A percentile compares a stretch with the other conserved stretches of the same genome.
phyloP scores from a whole-genome alignment of 2,113 vertebrate species.

The Epinephelus moara region DNA sequence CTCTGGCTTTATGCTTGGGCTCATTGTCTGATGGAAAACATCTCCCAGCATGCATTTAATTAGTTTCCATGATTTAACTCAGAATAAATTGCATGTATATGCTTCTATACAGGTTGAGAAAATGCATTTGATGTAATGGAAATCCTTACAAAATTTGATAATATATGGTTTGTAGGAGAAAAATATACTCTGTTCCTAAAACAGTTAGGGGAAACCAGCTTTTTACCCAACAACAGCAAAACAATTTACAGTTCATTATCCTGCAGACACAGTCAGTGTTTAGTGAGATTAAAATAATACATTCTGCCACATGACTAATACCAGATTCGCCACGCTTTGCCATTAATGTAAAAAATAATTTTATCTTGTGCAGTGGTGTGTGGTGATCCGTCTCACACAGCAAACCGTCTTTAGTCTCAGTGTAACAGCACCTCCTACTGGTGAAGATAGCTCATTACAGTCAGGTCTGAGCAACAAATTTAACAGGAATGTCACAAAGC shows the following conservation, averaged over 20 bases:
- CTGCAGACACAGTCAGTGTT: neutral
- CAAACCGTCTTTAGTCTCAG: neutral
- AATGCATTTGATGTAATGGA: neutral
- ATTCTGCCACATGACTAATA: neutral
- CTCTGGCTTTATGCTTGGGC: too few relatives aligned
- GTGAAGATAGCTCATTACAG: neutral
- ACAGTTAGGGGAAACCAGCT: neutral
- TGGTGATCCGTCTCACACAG: neutral
- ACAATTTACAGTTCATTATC: neutral
- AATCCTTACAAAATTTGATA: neutral
- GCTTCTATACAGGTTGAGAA: neutral
- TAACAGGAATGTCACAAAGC: neutral
- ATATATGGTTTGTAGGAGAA: neutral
- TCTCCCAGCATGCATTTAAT: neutral
- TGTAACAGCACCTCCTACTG: slow-evolving; percentile 31
- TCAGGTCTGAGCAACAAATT: neutral
- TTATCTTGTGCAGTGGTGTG: neutral
- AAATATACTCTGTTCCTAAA: neutral
- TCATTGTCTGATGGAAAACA: too few relatives aligned
- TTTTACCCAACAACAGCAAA: neutral
- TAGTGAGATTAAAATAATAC: neutral
- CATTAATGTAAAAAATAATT: neutral
- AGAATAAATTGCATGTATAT: neutral
- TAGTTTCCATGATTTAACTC: too few relatives aligned
- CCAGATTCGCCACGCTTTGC: neutral